Conservation (phyloP, 2,888 invertebrate species). For the Melinaea menophilus region DNA sequence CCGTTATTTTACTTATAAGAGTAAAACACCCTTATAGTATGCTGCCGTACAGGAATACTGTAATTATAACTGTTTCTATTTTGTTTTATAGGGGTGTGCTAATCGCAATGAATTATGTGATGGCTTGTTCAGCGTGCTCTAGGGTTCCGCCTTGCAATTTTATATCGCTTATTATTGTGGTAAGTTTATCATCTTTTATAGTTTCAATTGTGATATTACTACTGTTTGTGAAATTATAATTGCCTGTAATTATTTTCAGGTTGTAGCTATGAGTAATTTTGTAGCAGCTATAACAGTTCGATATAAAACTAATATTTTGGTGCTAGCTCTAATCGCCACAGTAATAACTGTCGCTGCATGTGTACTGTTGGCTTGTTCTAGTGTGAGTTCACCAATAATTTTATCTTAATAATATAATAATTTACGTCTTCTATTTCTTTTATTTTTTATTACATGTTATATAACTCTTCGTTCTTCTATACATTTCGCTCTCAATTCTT, state of each 20-base stretch:
- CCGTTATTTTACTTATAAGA: not conserved
- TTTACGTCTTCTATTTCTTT: not conserved
- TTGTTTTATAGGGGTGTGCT: constrained; percentile 28
- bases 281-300: constrained; percentile 34
- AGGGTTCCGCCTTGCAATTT: constrained; percentile 30
- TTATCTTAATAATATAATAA: not conserved
- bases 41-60: not conserved
- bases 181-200: constrained; percentile 15
- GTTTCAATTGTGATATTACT: too few relatives aligned
- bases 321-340: constrained; percentile 39
- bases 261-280: constrained; percentile 33
- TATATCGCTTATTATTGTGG: constrained; percentile 27
- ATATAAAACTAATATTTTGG: constrained; percentile 35
- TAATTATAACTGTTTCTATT: not conserved
- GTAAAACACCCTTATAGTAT: not conserved
- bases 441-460: too few relatives aligned
- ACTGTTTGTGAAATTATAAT: not conserved
- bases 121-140: constrained; percentile 26
- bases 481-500: not conserved
- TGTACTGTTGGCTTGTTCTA: constrained; percentile 38
- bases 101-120: constrained; percentile 25
- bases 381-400: constrained; percentile 23
- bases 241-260: constrained; percentile 33
- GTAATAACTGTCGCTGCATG: constrained; percentile 38
- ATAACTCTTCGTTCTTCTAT: too few relatives aligned